These are phyloP conservation scores for Habroteleia sp. DNA, from an alignment of 2,888 invertebrate species.

Conservation along the genomic window DNA sequence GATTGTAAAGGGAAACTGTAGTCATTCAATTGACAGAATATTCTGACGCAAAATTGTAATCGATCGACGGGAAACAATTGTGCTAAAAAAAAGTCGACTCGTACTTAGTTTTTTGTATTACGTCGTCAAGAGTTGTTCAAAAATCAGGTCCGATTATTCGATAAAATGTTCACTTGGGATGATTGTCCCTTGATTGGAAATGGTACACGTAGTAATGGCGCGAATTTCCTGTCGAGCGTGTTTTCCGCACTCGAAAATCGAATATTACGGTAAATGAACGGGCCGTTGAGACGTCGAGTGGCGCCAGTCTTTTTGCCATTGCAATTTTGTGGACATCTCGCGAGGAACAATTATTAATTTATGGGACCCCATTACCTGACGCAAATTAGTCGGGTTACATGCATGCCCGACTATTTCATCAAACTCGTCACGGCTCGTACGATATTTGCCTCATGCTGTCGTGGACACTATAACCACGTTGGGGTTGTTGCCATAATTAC, in stretches of 20 bases:
- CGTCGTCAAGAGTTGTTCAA: conserved; percentile 14
- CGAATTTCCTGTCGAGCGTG: conserved; percentile 45
- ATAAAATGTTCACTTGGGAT: conserved; percentile 72
- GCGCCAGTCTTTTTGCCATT: conserved; percentile 23
- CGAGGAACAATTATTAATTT: conserved; percentile 36
- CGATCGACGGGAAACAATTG: conserved; percentile 8
- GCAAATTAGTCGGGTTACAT: conserved; percentile 71
- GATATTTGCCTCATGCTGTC: conserved; percentile 71
- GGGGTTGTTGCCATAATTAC: conserved; percentile 75
- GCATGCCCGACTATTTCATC: conserved; percentile 74
- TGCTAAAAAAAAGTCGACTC: neutral
- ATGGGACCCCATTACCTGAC: conserved; percentile 32
- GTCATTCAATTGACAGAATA: no score
- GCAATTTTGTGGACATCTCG: conserved; percentile 32
- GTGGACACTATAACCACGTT: conserved; percentile 72
- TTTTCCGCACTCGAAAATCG: conserved; percentile 47
- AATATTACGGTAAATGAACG: conserved; percentile 26
- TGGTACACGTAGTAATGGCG: conserved; percentile 45
- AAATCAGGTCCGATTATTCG: conserved; percentile 66
- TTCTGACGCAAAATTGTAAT: neutral
- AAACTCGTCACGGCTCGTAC: conserved; percentile 75
- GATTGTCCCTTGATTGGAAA: conserved; percentile 74
- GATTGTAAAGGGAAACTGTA: no score
- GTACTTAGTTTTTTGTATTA: neutral
- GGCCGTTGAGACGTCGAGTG: conserved; percentile 27